Percentiles rank a stretch among this genome's conserved stretches.
Conservation (phyloP, 2,888 invertebrate species). For the Podotricha telesiphe region DNA sequence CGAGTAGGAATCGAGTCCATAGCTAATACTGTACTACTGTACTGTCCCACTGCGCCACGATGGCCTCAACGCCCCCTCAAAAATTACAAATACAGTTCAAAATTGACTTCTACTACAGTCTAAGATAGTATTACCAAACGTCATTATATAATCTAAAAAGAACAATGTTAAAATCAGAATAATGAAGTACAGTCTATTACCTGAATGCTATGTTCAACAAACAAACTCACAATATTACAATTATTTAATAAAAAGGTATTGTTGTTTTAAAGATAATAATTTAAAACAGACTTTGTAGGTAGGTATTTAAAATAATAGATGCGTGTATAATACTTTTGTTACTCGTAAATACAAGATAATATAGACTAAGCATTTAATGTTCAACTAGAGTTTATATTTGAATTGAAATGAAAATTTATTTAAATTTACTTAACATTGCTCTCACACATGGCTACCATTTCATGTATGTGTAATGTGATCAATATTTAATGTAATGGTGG, state of each 20-base stretch:
- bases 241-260: background rate
- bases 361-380: background rate
- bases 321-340: background rate
- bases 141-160: no score
- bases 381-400: background rate
- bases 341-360: background rate
- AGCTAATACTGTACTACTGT: no score
- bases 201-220: background rate
- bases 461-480: no score
- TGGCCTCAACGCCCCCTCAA: no score
- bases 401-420: constrained; percentile 1
- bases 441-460: no score
- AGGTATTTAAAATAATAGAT: constrained; percentile 4
- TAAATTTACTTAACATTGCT: background rate
- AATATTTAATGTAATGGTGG: no score
- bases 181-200: background rate
- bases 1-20: no score
- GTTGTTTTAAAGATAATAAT: background rate
- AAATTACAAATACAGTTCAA: no score
- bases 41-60: no score
- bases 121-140: no score
- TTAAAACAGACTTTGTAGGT: background rate
- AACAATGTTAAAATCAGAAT: background rate
- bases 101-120: no score
- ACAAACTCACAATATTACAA: background rate